Evolutionary conservation across 2,113 vertebrate genomes (phyloP).

Genomic region (western clawed frog (Xenopus tropicalis)): UCB_Xtro_10.0 CM004447.2:104658501-104659000

Average conservation of each 20-base stretch:
- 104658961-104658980: no score
- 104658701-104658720: conserved; percentile 37
- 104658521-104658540: conserved; percentile 31
- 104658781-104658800: conserved; percentile 13
- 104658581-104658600: conserved; percentile 35
- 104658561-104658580: conserved; percentile 39
- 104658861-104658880: conserved; percentile 7
- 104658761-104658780: conserved; percentile 22
- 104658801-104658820: conserved; percentile 19
- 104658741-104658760: conserved; percentile 36
- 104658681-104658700: conserved; percentile 45
- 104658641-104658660: conserved; percentile 12
- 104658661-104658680: conserved; percentile 42
- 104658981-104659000: no score
- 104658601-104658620: conserved; percentile 32
- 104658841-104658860: conserved; percentile 15
- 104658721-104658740: conserved; percentile 27
- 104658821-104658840: conserved; percentile 19
- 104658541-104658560: conserved; percentile 20
- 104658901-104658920: no score
- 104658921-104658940: not conserved
- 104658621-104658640: conserved; percentile 35
- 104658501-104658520: conserved; percentile 15
- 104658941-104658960: not conserved
- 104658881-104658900: not conserved